A percentile compares a stretch with the other conserved stretches of the same genome.
Evolutionary conservation across 64 coral and sea anemone species (phyloP).

Genomic region (Montipora foliosa): DNA sequence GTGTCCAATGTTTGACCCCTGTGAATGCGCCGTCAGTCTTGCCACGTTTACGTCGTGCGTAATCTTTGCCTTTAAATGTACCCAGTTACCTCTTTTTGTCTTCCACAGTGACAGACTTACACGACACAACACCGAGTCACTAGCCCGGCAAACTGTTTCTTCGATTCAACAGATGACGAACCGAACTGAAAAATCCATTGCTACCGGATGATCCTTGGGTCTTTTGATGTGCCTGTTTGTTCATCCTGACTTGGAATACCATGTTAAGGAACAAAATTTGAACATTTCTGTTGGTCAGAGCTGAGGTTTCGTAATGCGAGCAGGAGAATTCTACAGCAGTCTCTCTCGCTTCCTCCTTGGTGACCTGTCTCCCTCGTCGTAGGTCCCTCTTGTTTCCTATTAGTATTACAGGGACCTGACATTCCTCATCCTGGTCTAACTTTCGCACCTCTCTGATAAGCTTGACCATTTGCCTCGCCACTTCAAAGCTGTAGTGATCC

Average conservation of each 20-base stretch:
- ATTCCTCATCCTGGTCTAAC: conserved; percentile 39
- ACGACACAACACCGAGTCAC: neutral
- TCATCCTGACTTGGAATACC: conserved; percentile 89
- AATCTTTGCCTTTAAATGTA: too few species aligned
- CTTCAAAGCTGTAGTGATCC: conserved; percentile 93
- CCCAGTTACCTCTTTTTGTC: too few species aligned
- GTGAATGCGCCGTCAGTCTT: too few species aligned
- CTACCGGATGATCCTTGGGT: conserved; percentile 38
- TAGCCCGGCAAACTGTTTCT: conserved; percentile 69
- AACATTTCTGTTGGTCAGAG: conserved; percentile 85
- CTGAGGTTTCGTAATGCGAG: conserved; percentile 92
- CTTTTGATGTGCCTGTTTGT: conserved; percentile 50
- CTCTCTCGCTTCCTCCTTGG: conserved; percentile 83
- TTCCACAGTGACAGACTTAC: neutral
- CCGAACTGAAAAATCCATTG: conserved; percentile 89
- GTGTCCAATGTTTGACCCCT: too few species aligned
- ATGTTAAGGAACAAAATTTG: conserved; percentile 90
- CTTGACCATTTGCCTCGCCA: conserved; percentile 86
- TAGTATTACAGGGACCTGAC: conserved; percentile 82
- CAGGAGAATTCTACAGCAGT: conserved; percentile 83
- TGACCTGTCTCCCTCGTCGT: conserved; percentile 76
- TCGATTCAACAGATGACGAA: conserved; percentile 69
- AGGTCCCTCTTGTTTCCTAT: conserved; percentile 89
- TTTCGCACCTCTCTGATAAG: conserved; percentile 88
- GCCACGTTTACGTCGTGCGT: too few species aligned